Evolutionary conservation across 2,888 invertebrate species (phyloP), one percentile per base, ranked within the genome.

Genomic region (Cepaea hortensis): DNA sequence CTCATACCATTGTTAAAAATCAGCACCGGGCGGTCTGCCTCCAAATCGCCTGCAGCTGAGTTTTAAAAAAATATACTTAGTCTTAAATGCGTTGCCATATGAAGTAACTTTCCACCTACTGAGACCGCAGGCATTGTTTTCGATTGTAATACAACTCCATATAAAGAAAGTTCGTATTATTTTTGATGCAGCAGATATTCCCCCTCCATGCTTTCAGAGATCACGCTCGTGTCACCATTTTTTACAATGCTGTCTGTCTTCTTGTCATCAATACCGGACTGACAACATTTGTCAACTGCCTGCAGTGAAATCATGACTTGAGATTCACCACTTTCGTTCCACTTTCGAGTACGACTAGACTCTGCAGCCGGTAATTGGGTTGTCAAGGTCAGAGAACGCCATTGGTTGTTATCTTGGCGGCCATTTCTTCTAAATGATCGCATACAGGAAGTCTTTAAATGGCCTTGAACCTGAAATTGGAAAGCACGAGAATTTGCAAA

Each of bases 251-350:
- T 62, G 48, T 70, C 46, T 11, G n/a, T 15, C 3, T 50, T 46
- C 20, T 70, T 83, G 5, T 76, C 76, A 11, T 15, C 62, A 5
- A 46, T 46, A 3, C 72, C 76, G 46, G 35, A 15, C n/a, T 7
- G 65, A 11, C 18, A 20, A 4, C 5, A 2, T 1, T 23, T 35
- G 50, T 68, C 5, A n/a, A 80, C n/a, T 79, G 79, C 72, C 46
- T 46, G 79, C 50, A 85, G 85, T 18, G 79, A 79, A 61, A 85
- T 85, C 85, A 85, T 85, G 48, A 70, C 79, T 55, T 70, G 50
- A 6, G 79, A 62, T 4, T 80, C 82, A 3, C 23, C 70, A 20
- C 48, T 20, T 15, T 77, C 86, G 35, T 70, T 77, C n/a, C 18
- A 1, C 35, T 11, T 75, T 23, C 46, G 7, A 18, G 13, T 46